phyloP scores from a whole-genome alignment of 2,888 invertebrate genomes.

The Nomada goodeniana region DNA sequence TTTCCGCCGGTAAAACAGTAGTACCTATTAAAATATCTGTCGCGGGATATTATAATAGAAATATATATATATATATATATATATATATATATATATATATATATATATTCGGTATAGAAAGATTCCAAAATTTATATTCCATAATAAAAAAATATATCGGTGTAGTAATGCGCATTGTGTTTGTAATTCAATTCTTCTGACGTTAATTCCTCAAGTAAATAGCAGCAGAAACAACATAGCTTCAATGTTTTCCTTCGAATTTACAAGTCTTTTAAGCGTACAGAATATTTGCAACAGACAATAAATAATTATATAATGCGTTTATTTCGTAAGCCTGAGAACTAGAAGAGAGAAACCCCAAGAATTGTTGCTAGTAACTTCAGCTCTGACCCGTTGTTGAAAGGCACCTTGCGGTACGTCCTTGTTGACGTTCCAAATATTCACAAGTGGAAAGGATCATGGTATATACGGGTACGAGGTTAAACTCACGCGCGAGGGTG shows the following conservation, averaged over 20 bases:
- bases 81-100: no score
- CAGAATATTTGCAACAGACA: background rate
- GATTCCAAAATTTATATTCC: constrained; percentile 2
- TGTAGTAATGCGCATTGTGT: background rate
- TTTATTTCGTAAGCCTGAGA: constrained; percentile 8
- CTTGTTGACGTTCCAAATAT: constrained; percentile 70
- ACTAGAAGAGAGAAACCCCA: constrained; percentile 31
- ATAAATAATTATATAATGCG: constrained; percentile 16
- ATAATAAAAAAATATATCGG: background rate
- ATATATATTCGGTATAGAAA: no score
- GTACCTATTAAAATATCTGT: constrained; percentile 42
- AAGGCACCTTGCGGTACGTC: constrained; percentile 65
- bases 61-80: no score
- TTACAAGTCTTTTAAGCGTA: background rate
- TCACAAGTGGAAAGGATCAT: constrained; percentile 70
- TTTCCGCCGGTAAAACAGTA: constrained; percentile 78
- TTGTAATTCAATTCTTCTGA: background rate
- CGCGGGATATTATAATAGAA: no score
- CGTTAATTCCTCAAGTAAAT: constrained; percentile 4
- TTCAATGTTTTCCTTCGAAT: constrained; percentile 6
- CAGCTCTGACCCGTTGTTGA: constrained; percentile 39
- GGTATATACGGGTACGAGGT: constrained; percentile 63
- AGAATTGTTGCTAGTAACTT: constrained; percentile 31
- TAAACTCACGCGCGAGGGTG: constrained; percentile 77
- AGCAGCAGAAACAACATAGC: background rate